These are phyloP conservation scores for Dromaius novaehollandiae DNA, from an alignment of 2,113 vertebrate genomes.

Conservation along the genomic window DNA sequence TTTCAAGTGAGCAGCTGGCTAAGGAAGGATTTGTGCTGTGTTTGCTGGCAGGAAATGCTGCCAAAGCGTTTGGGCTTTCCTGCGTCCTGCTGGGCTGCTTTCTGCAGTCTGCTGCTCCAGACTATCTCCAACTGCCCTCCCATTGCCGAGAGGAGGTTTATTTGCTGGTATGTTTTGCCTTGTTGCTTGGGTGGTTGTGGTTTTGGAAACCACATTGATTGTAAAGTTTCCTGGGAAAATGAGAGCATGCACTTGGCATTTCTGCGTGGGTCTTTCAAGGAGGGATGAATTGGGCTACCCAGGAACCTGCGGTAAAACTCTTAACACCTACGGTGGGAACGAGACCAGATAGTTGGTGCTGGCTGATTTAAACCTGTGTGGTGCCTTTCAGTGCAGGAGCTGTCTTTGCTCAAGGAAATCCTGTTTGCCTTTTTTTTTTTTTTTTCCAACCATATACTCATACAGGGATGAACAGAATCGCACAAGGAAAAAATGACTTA, in stretches of 20 bases:
- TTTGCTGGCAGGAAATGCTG: not conserved
- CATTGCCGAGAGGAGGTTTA: not conserved
- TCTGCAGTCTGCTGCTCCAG: not conserved
- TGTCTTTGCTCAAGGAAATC: not conserved
- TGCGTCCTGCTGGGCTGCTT: conserved; percentile 10
- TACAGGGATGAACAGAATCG: not conserved
- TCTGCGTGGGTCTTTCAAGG: not conserved
- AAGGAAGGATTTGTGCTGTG: not conserved
- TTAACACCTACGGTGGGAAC: not conserved
- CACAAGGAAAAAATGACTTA: not conserved
- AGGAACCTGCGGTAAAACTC: not conserved
- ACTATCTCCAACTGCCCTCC: not conserved
- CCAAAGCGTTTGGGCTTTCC: not conserved
- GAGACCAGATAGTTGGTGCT: not conserved
- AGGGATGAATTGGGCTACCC: not conserved
- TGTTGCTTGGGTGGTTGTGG: conserved; percentile 54
- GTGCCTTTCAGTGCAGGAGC: not conserved
- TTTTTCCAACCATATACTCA: not conserved
- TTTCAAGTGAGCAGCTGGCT: not conserved
- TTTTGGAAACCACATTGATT: not conserved
- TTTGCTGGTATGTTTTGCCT: conserved; percentile 56
- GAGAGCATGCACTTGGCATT: conserved; percentile 38
- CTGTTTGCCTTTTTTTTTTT: not conserved
- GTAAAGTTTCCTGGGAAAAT: conserved; percentile 18
- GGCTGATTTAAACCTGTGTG: not conserved